Evolutionary conservation across 2,888 invertebrate species (phyloP).

Genomic region (Spatulosminthurus flaviceps): DNA sequence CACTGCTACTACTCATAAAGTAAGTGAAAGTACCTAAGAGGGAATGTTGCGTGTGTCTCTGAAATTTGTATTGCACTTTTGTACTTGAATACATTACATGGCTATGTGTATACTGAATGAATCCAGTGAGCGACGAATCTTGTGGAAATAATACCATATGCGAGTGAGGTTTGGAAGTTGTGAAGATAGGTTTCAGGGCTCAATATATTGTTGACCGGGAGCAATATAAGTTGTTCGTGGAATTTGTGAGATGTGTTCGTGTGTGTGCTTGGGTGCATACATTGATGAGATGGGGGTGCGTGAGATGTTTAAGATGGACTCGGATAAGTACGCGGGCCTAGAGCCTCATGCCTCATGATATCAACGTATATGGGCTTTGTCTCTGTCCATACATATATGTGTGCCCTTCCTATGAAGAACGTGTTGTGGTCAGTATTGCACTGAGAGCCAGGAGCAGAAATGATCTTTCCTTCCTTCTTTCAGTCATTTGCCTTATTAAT

Average conservation of each 20-base stretch:
- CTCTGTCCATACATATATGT: too few relatives aligned
- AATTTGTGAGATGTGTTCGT: constrained; percentile 44
- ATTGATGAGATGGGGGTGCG: constrained; percentile 40
- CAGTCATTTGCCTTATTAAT: constrained; percentile 42
- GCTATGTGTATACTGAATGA: too few relatives aligned
- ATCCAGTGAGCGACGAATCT: not conserved
- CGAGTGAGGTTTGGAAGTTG: too few relatives aligned
- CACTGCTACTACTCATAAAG: too few relatives aligned
- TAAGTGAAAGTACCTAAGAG: too few relatives aligned
- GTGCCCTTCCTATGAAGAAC: too few relatives aligned
- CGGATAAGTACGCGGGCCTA: not conserved
- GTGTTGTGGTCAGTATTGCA: not conserved
- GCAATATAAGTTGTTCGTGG: constrained; percentile 47
- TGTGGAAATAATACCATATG: not conserved
- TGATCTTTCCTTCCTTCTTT: not conserved
- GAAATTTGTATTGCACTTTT: not conserved
- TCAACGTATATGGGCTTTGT: too few relatives aligned
- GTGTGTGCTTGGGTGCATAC: constrained; percentile 35
- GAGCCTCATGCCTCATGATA: too few relatives aligned
- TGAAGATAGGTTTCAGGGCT: not conserved
- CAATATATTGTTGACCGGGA: constrained; percentile 28
- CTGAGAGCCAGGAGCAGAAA: too few relatives aligned
- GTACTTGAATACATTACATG: too few relatives aligned
- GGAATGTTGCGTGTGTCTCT: not conserved
- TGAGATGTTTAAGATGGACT: constrained; percentile 39